These are phyloP conservation scores for Eueremaeus valkanovi DNA, from an alignment of 2,888 invertebrate genomes.

Conservation along the genomic window DNA sequence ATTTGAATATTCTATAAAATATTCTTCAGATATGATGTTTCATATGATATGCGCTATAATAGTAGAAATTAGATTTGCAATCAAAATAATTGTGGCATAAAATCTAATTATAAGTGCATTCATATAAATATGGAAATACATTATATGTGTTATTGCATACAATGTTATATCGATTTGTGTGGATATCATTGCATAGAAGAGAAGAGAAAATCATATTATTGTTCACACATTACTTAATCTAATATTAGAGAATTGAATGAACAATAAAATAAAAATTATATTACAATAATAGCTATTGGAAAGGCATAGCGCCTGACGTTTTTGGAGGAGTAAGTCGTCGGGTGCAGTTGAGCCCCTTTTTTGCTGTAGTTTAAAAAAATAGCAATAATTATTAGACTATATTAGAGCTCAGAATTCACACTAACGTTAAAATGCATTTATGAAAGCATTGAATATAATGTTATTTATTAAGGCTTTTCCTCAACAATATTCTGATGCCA, in stretches of 20 bases:
- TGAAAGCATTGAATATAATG: neutral
- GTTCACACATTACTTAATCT: constrained; percentile 1
- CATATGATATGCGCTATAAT: neutral
- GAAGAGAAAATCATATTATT: neutral
- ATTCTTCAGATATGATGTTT: too few relatives aligned
- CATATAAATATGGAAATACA: neutral
- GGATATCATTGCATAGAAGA: neutral
- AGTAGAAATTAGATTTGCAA: neutral
- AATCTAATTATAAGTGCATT: neutral
- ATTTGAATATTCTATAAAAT: too few relatives aligned
- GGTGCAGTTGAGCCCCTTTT: neutral
- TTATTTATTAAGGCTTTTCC: neutral
- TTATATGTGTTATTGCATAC: neutral
- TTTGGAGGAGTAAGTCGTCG: neutral
- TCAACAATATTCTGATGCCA: neutral
- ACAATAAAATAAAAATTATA: neutral
- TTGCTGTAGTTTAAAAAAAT: neutral
- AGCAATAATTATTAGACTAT: neutral
- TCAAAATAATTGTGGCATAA: neutral
- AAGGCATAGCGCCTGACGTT: neutral
- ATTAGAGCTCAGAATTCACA: neutral
- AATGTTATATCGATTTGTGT: neutral
- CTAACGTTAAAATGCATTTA: neutral
- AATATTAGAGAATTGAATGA: neutral
- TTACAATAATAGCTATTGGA: neutral